Evolutionary conservation across 2,888 invertebrate species (phyloP).

Genomic region (Sturmia bella): DNA sequence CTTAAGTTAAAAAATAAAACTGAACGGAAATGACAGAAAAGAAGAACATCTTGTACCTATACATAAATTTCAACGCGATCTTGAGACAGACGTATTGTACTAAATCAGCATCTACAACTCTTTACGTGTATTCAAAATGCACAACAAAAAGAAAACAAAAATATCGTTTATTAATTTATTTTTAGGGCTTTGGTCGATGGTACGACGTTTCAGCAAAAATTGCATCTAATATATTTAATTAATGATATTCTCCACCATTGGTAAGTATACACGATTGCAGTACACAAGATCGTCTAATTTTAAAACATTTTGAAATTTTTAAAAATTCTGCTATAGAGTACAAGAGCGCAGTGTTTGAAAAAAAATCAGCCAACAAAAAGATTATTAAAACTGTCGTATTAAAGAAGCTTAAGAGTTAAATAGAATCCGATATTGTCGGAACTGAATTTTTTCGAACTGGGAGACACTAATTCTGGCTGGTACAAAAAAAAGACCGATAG

Average conservation of each 20-base stretch:
- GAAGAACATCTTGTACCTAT: no score
- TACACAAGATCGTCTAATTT: neutral
- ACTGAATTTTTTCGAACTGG: no score
- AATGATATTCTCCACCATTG: conserved; percentile 99
- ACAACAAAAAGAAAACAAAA: conserved; percentile 74
- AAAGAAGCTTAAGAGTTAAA: no score
- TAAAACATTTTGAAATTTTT: neutral
- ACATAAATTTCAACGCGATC: neutral
- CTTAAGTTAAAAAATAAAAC: no score
- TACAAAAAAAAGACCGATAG: no score
- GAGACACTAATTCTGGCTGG: no score
- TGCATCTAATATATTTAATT: conserved; percentile 98
- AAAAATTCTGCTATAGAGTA: neutral
- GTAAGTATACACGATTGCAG: conserved; percentile 84
- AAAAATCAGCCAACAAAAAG: no score
- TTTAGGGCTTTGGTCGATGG: conserved; percentile 84
- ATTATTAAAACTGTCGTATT: no score
- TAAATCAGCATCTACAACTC: conserved; percentile 61
- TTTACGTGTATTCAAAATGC: conserved; percentile 48
- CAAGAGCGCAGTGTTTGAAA: no score
- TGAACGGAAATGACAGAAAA: no score
- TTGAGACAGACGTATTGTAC: conserved; percentile 15
- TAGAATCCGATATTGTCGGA: no score
- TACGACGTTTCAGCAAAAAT: conserved; percentile 93
- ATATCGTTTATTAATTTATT: conserved; percentile 82